Evolutionary conservation across 2,888 invertebrate genomes (phyloP), one percentile per base, ranked within the genome.

Genomic region (Glaucopsyche alexis): DNA sequence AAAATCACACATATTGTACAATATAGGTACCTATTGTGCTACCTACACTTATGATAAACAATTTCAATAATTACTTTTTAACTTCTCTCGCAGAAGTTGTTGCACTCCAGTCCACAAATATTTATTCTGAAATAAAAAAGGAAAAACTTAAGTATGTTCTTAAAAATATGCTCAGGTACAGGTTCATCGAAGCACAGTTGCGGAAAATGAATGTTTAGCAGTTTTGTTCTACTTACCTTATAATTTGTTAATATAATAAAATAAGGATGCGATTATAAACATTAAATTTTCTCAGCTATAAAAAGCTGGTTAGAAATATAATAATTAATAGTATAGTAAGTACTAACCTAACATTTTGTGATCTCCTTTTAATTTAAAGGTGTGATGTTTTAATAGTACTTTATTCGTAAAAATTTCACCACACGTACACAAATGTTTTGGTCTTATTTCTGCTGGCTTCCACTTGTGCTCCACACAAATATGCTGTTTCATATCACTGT

Each of bases 301-400:
- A 7, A 7, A 0, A 42, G 42, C 1, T 6, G 42, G 42, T 60
- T 29, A 60, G 29, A 69, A 16, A 69, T 47, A 11, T 7, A 13
- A 69, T 29, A 42, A n/a, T 29, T 29, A 3, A 29, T 29, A 29
- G 29, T 49, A 16, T 42, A n/a, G n/a, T n/a, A n/a, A n/a, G n/a
- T n/a, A 71, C 60, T 45, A 13, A 71, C 71, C 55, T 42, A 71
- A 14, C 19, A 67, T 50, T 74, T 29, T 78, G 79, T 71, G 78
- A 76, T 72, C 74, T 64, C 67, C 79, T 79, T 75, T 81, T 81
- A 73, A 78, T 72, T 79, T 86, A 67, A 86, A 84, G 0, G 85
- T 71, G 74, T 89, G 89, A 40, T 90, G 85, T 50, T 84, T 87
- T 47, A 88, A 76, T 3, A 90, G 55, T 0, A 90, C 81, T 9